phyloP scores from a whole-genome alignment of 2,888 invertebrate genomes.

The Rhagophthalmus giganteus region DNA sequence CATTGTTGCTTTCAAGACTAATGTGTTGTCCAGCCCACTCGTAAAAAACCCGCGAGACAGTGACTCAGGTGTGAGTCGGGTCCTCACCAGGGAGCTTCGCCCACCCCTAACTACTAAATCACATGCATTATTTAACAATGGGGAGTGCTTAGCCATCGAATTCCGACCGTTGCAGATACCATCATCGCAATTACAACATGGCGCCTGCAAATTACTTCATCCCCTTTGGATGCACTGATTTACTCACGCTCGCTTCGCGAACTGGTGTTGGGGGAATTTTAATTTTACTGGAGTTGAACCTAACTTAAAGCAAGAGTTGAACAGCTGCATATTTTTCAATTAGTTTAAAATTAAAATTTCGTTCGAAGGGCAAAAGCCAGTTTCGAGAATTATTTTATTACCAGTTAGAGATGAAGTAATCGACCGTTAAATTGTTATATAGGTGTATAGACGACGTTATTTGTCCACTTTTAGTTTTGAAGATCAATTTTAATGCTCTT shows the following conservation, averaged over 20 bases:
- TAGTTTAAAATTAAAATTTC: conserved; percentile 46
- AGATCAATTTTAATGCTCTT: too few species aligned
- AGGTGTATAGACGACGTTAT: too few species aligned
- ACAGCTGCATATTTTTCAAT: conserved; percentile 43
- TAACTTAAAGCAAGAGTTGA: conserved; percentile 32
- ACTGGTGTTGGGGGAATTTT: conserved; percentile 41
- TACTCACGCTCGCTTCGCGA: conserved; percentile 32
- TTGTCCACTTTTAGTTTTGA: too few species aligned
- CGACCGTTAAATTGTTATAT: too few species aligned
- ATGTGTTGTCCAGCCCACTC: conserved; percentile 47
- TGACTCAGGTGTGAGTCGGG: conserved; percentile 44
- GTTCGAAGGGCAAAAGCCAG: conserved; percentile 25
- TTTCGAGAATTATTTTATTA: background rate
- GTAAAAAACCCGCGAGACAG: conserved; percentile 42
- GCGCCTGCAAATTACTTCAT: conserved; percentile 42
- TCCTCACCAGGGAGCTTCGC: conserved; percentile 42
- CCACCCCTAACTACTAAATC: conserved; percentile 47
- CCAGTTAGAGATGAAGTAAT: conserved; percentile 3
- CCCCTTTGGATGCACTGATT: conserved; percentile 39
- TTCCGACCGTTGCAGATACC: conserved; percentile 39
- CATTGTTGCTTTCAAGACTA: conserved; percentile 47
- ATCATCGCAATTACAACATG: conserved; percentile 48
- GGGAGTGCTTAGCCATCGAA: conserved; percentile 43
- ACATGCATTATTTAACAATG: conserved; percentile 53
- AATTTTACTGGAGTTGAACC: conserved; percentile 38